These are phyloP conservation scores for Antennarius maculatus DNA, from an alignment of 2,797 vertebrate genomes.

Conservation along the genomic window DNA sequence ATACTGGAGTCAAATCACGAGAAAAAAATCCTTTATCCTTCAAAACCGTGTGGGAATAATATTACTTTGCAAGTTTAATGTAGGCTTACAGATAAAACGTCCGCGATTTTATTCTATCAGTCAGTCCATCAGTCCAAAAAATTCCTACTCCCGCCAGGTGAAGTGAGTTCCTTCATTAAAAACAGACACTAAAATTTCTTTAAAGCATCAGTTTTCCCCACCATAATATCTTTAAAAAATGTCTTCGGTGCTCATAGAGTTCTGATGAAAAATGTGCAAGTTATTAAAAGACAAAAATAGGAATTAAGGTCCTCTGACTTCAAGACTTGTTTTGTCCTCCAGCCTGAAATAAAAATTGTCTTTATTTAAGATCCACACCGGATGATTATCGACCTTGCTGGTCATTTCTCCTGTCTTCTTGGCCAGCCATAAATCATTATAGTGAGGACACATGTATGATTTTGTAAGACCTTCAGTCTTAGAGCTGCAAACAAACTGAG, in stretches of 20 bases:
- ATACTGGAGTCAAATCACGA: constrained; percentile 21
- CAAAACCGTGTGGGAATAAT: constrained; percentile 23
- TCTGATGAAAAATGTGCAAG: constrained; percentile 58
- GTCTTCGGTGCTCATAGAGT: constrained; percentile 56
- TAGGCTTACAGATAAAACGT: constrained; percentile 26
- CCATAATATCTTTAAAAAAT: constrained; percentile 52
- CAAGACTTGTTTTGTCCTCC: constrained; percentile 43
- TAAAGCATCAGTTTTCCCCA: constrained; percentile 64
- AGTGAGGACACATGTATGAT: constrained; percentile 31
- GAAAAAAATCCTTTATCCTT: constrained; percentile 12
- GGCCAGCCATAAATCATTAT: constrained; percentile 18
- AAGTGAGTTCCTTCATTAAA: constrained; percentile 70
- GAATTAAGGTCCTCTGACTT: constrained; percentile 58
- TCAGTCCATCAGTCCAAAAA: constrained; percentile 41
- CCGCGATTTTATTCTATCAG: constrained; percentile 43
- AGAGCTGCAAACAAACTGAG: constrained; percentile 26
- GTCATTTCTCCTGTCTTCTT: constrained; percentile 38
- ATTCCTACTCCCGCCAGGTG: constrained; percentile 68
- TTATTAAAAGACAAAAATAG: constrained; percentile 77
- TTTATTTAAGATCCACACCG: constrained; percentile 24
- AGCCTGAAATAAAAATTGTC: constrained; percentile 38
- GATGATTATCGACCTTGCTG: constrained; percentile 30
- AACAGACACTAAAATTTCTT: constrained; percentile 69
- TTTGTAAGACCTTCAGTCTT: constrained; percentile 41
- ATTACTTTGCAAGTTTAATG: constrained; percentile 12